Conservation (phyloP, 2,888 invertebrate genomes). For the Dione vanillae region DNA sequence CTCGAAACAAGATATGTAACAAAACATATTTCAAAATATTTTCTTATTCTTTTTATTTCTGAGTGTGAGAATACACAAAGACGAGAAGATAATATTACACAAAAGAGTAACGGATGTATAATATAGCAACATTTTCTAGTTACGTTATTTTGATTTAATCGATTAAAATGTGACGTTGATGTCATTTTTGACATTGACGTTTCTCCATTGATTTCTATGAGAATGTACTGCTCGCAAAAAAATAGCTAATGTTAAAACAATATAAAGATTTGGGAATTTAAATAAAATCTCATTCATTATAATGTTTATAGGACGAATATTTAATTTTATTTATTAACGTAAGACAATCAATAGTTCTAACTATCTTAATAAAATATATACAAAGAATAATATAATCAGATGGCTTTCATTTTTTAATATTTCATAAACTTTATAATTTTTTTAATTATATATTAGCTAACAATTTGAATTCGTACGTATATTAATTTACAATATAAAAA, state of each 20-base stretch:
- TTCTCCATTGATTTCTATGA: neutral
- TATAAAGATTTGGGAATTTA: too few species aligned
- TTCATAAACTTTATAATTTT: neutral
- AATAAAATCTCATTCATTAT: neutral
- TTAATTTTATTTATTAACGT: neutral
- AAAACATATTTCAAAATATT: too few species aligned
- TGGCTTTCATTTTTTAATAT: neutral
- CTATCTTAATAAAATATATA: neutral
- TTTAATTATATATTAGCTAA: neutral
- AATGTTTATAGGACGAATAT: neutral
- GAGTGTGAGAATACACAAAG: too few species aligned
- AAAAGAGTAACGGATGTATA: too few species aligned
- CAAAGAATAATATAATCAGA: neutral
- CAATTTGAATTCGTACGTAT: neutral
- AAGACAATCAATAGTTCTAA: neutral
- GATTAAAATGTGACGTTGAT: conserved; percentile 17
- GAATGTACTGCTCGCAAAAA: too few species aligned
- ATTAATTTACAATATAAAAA: neutral
- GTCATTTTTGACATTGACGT: conserved; percentile 22
- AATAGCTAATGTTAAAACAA: too few species aligned
- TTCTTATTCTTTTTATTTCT: too few species aligned
- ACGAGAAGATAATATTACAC: too few species aligned
- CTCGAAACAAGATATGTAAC: too few species aligned
- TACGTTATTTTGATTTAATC: conserved; percentile 27
- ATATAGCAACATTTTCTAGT: conserved; percentile 4